Conservation (phyloP, 1,140 invertebrate genomes). For the Zaprionus lachaisei region DNA sequence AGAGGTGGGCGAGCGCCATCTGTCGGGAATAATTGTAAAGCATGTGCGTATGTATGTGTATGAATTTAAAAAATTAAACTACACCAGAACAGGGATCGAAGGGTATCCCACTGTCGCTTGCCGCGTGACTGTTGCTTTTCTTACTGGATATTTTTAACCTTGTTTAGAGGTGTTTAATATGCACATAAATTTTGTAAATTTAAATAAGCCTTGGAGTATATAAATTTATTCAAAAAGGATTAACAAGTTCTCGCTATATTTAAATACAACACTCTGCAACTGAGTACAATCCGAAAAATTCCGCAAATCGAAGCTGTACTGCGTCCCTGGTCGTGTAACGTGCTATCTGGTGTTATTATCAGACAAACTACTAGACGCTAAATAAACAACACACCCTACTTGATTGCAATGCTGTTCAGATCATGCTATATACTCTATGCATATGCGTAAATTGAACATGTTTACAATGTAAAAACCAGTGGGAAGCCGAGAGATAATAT, state of each 20-base stretch:
- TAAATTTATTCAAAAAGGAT: background rate
- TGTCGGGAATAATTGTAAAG: too few species aligned
- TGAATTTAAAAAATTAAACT: too few species aligned
- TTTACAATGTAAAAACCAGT: constrained; percentile 10
- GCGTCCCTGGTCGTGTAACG: constrained; percentile 7
- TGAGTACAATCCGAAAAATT: background rate
- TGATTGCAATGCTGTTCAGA: constrained; percentile 32
- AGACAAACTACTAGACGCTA: constrained; percentile 2
- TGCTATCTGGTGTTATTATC: constrained; percentile 38
- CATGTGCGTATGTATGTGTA: too few species aligned
- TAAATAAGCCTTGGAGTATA: background rate
- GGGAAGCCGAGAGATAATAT: background rate
- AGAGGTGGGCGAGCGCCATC: too few species aligned
- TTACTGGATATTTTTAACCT: background rate
- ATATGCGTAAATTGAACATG: background rate
- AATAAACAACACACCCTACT: constrained; percentile 31
- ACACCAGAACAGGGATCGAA: too few species aligned
- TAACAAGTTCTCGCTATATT: background rate
- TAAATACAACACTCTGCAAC: background rate
- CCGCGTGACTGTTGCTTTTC: too few species aligned
- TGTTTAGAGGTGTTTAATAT: background rate
- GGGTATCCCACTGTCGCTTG: too few species aligned
- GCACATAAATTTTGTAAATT: background rate
- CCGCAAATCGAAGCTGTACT: background rate
- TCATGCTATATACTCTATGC: background rate